Evolutionary conservation across 2,888 invertebrate genomes (phyloP).

Genomic region (Pammene fasciana): DNA sequence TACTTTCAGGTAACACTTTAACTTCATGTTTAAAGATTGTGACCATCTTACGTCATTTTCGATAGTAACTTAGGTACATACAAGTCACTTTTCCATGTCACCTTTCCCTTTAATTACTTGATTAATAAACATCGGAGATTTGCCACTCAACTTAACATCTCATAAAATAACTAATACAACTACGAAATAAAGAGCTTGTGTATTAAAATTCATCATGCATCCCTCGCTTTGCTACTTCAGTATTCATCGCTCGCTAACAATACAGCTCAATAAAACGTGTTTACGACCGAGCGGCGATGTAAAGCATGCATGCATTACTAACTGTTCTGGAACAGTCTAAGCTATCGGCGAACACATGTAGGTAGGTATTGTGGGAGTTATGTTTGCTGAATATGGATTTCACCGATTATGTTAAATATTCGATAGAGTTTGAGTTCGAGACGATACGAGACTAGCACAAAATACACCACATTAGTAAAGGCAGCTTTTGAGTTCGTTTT

Average conservation of each 20-base stretch:
- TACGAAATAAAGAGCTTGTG: conserved; percentile 29
- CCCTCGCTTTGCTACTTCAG: conserved; percentile 60
- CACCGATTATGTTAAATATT: not conserved
- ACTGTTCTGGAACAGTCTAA: conserved; percentile 43
- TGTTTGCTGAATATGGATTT: conserved; percentile 1
- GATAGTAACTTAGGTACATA: no score
- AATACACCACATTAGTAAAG: not conserved
- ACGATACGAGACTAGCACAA: not conserved
- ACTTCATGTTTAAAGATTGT: no score
- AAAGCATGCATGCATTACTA: conserved; percentile 66
- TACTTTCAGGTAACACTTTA: no score
- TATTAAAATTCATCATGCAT: conserved; percentile 69
- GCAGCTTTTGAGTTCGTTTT: no score
- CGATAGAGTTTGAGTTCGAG: not conserved
- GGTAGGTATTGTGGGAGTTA: not conserved
- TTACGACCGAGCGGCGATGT: conserved; percentile 69
- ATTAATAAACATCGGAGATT: no score
- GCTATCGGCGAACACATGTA: not conserved
- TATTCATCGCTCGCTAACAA: conserved; percentile 71
- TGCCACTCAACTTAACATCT: no score
- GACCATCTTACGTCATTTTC: no score
- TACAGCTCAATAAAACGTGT: conserved; percentile 71
- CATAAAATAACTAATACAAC: not conserved
- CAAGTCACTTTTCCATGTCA: no score
- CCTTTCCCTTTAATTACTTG: no score